phyloP scores from a whole-genome alignment of 2,113 vertebrate genomes.

The Podarcis cretensis region DNA sequence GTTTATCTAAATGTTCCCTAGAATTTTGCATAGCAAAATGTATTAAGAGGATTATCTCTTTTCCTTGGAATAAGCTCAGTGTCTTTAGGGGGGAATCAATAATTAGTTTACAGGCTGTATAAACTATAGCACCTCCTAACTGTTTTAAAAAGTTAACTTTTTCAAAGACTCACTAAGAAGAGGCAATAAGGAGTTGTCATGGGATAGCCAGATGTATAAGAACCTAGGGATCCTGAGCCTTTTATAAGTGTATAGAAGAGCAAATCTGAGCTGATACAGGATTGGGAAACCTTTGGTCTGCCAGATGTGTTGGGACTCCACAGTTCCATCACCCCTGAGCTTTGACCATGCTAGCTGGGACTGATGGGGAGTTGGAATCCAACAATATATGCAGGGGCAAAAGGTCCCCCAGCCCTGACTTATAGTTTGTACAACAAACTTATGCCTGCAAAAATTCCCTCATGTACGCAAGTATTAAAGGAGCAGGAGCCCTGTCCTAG shows the following conservation, averaged over 20 bases:
- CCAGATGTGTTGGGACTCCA: too few species aligned
- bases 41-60: constrained; percentile 73
- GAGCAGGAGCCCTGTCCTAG: not conserved
- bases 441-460: not conserved
- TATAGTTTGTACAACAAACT: not conserved
- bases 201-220: not conserved
- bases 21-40: constrained; percentile 59
- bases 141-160: constrained; percentile 45
- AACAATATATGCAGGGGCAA: too few species aligned
- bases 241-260: not conserved
- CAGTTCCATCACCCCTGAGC: too few species aligned
- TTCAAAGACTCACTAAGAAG: not conserved
- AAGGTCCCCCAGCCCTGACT: not conserved
- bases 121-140: constrained; percentile 48
- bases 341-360: too few species aligned
- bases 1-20: constrained; percentile 66
- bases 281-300: too few species aligned
- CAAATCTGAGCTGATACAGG: not conserved
- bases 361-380: too few species aligned
- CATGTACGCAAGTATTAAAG: not conserved
- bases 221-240: not conserved
- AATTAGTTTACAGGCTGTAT: constrained; percentile 61
- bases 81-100: constrained; percentile 65
- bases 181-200: not conserved
- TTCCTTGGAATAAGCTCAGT: constrained; percentile 61